Evolutionary conservation across 1,140 invertebrate species (phyloP).

Genomic region (Whitmania pigra): DNA sequence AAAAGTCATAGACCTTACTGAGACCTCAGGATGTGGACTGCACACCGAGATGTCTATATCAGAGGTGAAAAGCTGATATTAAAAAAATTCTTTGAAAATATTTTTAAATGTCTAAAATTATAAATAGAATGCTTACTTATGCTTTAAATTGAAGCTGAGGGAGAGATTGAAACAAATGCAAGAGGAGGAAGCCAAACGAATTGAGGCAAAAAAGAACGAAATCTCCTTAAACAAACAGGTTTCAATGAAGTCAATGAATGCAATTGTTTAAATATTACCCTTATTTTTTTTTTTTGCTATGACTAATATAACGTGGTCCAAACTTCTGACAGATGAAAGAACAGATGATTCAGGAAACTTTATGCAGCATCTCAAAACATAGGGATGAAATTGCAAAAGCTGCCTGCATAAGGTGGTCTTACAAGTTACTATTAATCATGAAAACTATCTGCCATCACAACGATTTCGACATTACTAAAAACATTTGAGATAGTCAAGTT

Average conservation of each 20-base stretch:
- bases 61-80: slow-evolving; percentile 32
- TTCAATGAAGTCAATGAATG: slow-evolving; percentile 10
- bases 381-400: background rate
- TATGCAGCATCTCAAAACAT: background rate
- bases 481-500: no score
- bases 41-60: slow-evolving; percentile 43
- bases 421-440: no score
- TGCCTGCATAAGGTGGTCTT: background rate
- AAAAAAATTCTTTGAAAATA: background rate
- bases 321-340: background rate
- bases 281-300: no score
- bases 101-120: background rate
- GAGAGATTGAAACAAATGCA: slow-evolving; percentile 37
- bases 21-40: slow-evolving; percentile 37
- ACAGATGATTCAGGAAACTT: background rate
- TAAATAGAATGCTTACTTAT: background rate
- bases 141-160: slow-evolving; percentile 31
- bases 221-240: slow-evolving; percentile 39
- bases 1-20: slow-evolving; percentile 39
- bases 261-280: no score
- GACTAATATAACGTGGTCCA: no score
- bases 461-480: no score
- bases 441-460: no score
- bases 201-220: slow-evolving; percentile 38
- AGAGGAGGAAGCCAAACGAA: slow-evolving; percentile 33